phyloP scores from a whole-genome alignment of 2,113 vertebrate genomes.

The Cyphomyrus discorhynchus region DNA sequence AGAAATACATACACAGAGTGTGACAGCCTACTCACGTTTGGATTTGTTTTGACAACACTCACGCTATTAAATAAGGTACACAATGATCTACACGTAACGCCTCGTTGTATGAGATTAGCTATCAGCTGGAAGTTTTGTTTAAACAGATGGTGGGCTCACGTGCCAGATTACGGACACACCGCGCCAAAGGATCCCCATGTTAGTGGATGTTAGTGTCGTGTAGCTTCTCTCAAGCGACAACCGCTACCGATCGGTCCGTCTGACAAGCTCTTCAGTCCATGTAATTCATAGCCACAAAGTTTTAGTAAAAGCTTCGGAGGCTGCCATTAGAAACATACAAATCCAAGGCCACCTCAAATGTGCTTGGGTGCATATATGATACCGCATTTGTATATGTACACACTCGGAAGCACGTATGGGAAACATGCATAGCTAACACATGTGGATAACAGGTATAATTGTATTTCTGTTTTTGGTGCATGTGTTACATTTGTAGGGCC shows the following conservation, averaged over 20 bases:
- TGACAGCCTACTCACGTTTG: background rate
- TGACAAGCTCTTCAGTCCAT: background rate
- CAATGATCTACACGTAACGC: background rate
- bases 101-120: background rate
- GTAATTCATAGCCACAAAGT: background rate
- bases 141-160: background rate
- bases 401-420: background rate
- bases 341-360: background rate
- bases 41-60: background rate
- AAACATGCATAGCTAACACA: background rate
- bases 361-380: background rate
- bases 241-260: background rate
- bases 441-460: background rate
- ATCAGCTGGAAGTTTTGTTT: background rate
- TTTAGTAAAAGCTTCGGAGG: background rate
- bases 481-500: background rate
- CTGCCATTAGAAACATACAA: background rate
- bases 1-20: background rate
- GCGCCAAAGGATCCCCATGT: background rate
- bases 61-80: background rate
- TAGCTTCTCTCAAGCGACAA: background rate
- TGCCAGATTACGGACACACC: background rate
- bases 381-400: background rate
- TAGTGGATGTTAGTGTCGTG: background rate
- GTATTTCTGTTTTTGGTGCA: background rate